These are phyloP conservation scores for Heterotis niloticus DNA, from an alignment of 2,113 vertebrate species.

Conservation along the genomic window DNA sequence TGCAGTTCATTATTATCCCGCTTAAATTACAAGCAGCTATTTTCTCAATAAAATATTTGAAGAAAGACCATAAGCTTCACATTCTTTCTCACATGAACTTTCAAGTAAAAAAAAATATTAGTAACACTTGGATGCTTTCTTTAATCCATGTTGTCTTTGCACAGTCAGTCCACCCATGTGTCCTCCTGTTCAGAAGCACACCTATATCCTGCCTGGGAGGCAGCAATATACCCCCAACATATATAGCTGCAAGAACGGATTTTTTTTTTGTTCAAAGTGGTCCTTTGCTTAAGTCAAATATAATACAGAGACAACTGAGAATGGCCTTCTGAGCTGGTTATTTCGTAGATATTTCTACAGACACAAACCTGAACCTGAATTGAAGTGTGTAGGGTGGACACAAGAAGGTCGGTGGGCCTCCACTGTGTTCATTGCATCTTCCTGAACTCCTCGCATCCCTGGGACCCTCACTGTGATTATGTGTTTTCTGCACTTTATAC, in stretches of 20 bases:
- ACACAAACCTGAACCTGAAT: not conserved
- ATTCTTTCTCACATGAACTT: too few relatives aligned
- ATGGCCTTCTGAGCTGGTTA: not conserved
- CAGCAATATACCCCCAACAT: not conserved
- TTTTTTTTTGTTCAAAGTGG: conserved; percentile 12
- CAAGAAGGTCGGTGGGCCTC: too few relatives aligned
- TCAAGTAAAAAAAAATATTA: too few relatives aligned
- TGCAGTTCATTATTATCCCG: not conserved
- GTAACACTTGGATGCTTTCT: too few relatives aligned
- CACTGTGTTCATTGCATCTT: not conserved
- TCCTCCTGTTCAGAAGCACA: too few relatives aligned
- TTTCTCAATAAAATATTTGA: not conserved
- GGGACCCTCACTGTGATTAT: not conserved
- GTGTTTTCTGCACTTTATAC: not conserved
- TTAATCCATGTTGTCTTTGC: too few relatives aligned
- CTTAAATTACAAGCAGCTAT: not conserved
- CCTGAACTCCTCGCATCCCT: not conserved
- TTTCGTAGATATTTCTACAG: not conserved
- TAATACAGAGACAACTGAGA: conserved; percentile 1
- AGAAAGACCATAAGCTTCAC: not conserved
- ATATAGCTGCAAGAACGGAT: not conserved
- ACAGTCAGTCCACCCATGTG: too few relatives aligned
- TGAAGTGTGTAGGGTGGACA: not conserved
- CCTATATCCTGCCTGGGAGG: not conserved
- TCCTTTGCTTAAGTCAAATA: not conserved